phyloP scores from a whole-genome alignment of 2,888 invertebrate genomes.

The Phortica okadai region DNA sequence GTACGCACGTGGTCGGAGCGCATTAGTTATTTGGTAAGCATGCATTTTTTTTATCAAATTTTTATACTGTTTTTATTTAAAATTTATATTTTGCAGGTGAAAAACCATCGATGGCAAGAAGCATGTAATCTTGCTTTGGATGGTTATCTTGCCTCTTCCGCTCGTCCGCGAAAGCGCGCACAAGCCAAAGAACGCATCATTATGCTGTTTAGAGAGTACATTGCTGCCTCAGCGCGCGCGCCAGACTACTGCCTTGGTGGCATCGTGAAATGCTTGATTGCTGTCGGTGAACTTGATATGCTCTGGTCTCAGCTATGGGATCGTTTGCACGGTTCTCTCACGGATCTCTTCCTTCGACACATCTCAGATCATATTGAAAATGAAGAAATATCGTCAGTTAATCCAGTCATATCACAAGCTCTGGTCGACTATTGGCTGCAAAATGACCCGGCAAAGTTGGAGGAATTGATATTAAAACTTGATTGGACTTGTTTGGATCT shows the following conservation, averaged over 20 bases:
- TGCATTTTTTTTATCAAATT: background rate
- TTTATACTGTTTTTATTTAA: background rate
- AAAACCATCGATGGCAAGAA: constrained; percentile 79
- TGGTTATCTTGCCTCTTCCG: constrained; percentile 73
- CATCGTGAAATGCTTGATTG: constrained; percentile 74
- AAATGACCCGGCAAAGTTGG: constrained; percentile 80
- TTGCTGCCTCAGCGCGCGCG: constrained; percentile 73
- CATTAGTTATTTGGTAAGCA: constrained; percentile 79
- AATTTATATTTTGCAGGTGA: constrained; percentile 59
- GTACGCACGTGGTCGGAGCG: constrained; percentile 83
- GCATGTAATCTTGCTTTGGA: constrained; percentile 79
- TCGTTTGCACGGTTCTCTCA: constrained; percentile 73
- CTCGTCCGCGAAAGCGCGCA: constrained; percentile 74
- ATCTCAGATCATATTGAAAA: constrained; percentile 84
- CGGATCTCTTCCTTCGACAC: constrained; percentile 81
- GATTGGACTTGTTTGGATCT: constrained; percentile 86
- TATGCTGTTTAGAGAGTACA: constrained; percentile 77
- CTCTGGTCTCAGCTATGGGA: constrained; percentile 83
- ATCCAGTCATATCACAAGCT: constrained; percentile 84
- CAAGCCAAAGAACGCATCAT: constrained; percentile 76
- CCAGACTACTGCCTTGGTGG: constrained; percentile 75
- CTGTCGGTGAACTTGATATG: constrained; percentile 77
- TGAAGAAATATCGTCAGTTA: constrained; percentile 80
- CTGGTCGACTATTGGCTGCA: constrained; percentile 83
- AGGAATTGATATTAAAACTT: constrained; percentile 84